Conservation (phyloP, 2,888 invertebrate species). For the Eugnorisma glareosa region DNA sequence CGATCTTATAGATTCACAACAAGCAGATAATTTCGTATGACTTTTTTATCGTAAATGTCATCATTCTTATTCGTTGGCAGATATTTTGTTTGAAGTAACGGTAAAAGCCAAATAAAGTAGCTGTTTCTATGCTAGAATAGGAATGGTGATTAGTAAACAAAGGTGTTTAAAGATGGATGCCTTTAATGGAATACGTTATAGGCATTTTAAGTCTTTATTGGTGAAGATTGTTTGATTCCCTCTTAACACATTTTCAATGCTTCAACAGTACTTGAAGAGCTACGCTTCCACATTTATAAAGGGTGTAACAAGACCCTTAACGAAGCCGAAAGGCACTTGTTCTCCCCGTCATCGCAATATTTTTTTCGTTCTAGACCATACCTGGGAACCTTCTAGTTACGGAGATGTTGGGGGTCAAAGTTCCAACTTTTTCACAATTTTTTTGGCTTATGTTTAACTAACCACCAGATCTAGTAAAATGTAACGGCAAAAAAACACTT, state of each 20-base stretch:
- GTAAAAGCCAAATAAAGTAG: constrained; percentile 51
- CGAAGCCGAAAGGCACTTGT: too few relatives aligned
- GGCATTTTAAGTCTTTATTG: constrained; percentile 19
- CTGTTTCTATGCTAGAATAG: not conserved
- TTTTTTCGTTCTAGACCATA: too few relatives aligned
- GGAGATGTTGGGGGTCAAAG: too few relatives aligned
- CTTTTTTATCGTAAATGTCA: constrained; percentile 57
- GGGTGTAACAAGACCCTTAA: too few relatives aligned
- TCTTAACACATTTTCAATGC: not conserved
- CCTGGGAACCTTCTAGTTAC: too few relatives aligned
- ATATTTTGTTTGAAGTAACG: constrained; percentile 45
- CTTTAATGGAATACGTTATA: constrained; percentile 25
- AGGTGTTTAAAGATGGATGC: constrained; percentile 1
- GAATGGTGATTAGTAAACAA: constrained; percentile 37
- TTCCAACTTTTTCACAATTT: too few relatives aligned
- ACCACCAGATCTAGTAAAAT: too few relatives aligned
- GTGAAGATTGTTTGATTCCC: constrained; percentile 4
- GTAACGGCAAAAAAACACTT: too few relatives aligned
- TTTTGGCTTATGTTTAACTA: too few relatives aligned
- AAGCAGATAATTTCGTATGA: constrained; percentile 46
- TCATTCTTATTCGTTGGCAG: constrained; percentile 37
- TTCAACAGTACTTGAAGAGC: too few relatives aligned
- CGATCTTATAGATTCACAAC: constrained; percentile 46
- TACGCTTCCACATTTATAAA: too few relatives aligned
- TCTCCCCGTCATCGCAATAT: too few relatives aligned